phyloP scores from a whole-genome alignment of 1,140 invertebrate species.

The Homarus americanus region DNA sequence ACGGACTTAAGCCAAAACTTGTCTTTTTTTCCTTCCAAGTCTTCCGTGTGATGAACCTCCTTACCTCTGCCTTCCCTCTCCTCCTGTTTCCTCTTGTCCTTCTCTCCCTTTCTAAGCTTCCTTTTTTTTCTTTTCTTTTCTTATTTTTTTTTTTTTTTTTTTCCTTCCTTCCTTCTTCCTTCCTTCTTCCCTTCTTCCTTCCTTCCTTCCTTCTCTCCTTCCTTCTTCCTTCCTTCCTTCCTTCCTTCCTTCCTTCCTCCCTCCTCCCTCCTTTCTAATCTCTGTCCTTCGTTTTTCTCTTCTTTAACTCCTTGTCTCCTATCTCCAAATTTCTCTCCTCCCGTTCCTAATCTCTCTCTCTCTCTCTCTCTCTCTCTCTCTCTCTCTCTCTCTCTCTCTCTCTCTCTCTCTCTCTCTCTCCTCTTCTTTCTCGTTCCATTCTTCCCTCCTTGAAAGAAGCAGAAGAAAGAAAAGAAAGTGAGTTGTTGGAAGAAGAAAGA shows the following conservation, averaged over 20 bases:
- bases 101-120: neutral
- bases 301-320: neutral
- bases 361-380: neutral
- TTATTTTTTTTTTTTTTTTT: neutral
- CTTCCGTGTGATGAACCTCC: no score
- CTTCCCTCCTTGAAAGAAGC: neutral
- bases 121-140: neutral
- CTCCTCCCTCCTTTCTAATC: neutral
- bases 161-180: neutral
- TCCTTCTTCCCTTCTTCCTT: neutral
- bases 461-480: neutral
- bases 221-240: neutral
- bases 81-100: no score
- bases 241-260: neutral
- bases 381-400: neutral
- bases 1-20: no score
- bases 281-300: neutral
- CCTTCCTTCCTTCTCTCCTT: neutral
- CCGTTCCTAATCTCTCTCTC: neutral
- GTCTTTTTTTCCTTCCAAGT: no score
- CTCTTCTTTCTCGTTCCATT: neutral
- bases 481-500: neutral
- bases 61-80: no score
- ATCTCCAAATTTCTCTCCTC: neutral
- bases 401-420: neutral